phyloP scores from a whole-genome alignment of 2,113 vertebrate genomes.

The Chrysemys picta region DNA sequence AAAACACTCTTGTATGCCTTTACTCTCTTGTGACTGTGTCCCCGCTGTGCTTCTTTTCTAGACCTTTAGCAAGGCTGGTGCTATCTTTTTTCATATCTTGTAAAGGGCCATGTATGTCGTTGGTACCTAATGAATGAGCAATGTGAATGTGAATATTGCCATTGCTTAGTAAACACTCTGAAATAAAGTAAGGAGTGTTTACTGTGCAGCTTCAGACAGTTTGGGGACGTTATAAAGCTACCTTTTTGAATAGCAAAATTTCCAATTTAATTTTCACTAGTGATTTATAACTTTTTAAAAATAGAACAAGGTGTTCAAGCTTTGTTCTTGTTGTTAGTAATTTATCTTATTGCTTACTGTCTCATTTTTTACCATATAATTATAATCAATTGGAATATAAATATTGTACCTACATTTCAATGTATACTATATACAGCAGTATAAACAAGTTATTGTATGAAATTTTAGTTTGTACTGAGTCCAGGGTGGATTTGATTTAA shows the following conservation, averaged over 20 bases:
- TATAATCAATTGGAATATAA: no score
- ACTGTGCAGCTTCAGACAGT: not conserved
- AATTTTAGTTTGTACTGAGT: no score
- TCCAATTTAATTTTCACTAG: fast-evolving
- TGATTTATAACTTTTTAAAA: not conserved
- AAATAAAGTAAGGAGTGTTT: fast-evolving
- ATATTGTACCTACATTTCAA: no score
- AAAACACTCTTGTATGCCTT: not conserved
- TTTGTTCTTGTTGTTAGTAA: not conserved
- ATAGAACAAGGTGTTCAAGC: not conserved
- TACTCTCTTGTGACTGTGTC: not conserved
- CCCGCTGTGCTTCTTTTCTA: not conserved
- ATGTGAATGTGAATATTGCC: not conserved
- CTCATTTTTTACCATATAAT: no score
- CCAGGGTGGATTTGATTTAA: no score
- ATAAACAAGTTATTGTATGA: no score
- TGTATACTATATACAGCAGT: no score
- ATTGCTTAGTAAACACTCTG: not conserved
- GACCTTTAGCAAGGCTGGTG: not conserved
- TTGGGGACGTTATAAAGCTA: not conserved
- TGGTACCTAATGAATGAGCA: not conserved
- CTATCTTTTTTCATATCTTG: not conserved
- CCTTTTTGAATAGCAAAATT: not conserved
- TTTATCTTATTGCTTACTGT: not conserved
- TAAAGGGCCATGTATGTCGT: not conserved